Base-by-base conservation (phyloP, 2,797 vertebrate species). In the Poeciliopsis presidionis region DNA sequence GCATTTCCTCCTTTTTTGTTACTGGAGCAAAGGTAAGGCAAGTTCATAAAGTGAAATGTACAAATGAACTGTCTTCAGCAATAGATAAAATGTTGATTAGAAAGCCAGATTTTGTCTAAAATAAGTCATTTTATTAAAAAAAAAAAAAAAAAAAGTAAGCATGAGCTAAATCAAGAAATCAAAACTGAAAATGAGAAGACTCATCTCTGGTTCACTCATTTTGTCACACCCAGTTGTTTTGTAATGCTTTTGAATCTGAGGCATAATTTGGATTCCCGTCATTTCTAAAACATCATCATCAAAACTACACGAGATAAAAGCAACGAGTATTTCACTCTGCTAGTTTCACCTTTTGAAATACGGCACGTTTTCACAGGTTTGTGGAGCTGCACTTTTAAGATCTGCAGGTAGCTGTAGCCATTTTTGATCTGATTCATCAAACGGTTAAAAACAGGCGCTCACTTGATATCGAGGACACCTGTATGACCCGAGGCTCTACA, bases 401-500 rank as follows among this genome's bases (percentile, higher is more conserved):
- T 43, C 20, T n/a, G 8, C 22, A 2, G 13, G n/a, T 30, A 6
- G 55, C 13, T 5, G 25, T 30, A 4, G 55, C 7, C 18, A 72
- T 57, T 78, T 78, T 47, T 72, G 51, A 78, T 47, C 25, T 41
- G 61, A 75, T 74, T 22, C 69, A 74, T 70, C 46, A 22, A 22
- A 77, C 51, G 76, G 43, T 74, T 81, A 28, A 82, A 84, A 73
- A 81, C 33, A 47, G 22, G 73, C 45, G 75, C 71, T 74, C 63
- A 8, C 49, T 85, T 89, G 41, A 84, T 86, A 88, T 87, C 0
- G 73, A 81, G 78, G 86, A 86, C 87, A 94, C 91, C 88, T 90
- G 88, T 74, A 88, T 86, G 46, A 84, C 91, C 90, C 14, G 78
- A 89, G 87, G 92, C 84, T 63, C 65, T 28, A 81, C 90, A 91